phyloP scores from a whole-genome alignment of 2,113 vertebrate genomes.

The Entelurus aequoreus region DNA sequence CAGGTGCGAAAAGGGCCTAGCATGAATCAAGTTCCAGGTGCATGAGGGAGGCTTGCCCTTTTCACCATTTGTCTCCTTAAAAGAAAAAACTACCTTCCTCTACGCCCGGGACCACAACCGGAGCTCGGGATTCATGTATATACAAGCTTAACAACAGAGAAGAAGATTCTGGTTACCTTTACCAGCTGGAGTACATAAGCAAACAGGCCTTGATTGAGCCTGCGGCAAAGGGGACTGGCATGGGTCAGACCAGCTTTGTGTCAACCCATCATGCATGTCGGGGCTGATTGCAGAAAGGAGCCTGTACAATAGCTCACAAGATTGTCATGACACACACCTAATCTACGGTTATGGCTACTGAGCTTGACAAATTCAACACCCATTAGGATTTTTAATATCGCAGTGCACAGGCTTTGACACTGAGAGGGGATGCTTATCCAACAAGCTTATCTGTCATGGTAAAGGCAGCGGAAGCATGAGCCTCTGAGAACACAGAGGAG shows the following conservation, averaged over 20 bases:
- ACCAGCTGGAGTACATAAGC: conserved; percentile 61
- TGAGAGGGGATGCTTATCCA: conserved; percentile 62
- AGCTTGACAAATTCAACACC: conserved; percentile 68
- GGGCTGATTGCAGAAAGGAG: conserved; percentile 73
- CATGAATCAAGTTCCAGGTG: conserved; percentile 50
- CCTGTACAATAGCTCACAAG: conserved; percentile 68
- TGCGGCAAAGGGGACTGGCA: conserved; percentile 63
- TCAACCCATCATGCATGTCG: conserved; percentile 82
- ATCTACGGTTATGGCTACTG: conserved; percentile 80
- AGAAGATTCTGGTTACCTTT: conserved; percentile 63
- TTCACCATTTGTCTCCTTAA: conserved; percentile 28
- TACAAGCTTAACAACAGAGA: conserved; percentile 51
- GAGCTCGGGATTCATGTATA: conserved; percentile 71
- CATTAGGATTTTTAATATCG: conserved; percentile 71
- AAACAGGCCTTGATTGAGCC: conserved; percentile 66
- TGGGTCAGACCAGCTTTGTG: conserved; percentile 70
- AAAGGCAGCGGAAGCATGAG: conserved; percentile 84
- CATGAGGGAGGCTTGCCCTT: conserved; percentile 43
- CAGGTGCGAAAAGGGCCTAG: conserved; percentile 37
- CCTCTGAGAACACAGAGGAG: conserved; percentile 77
- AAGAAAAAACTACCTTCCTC: conserved; percentile 43
- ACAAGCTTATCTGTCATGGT: conserved; percentile 82
- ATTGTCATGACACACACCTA: conserved; percentile 75
- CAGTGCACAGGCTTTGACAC: conserved; percentile 68
- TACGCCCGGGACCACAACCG: conserved; percentile 41